Evolutionary conservation across 2,797 vertebrate genomes (phyloP), one percentile per base, ranked within the genome.

Genomic region (Atherinosoma microstoma): DNA sequence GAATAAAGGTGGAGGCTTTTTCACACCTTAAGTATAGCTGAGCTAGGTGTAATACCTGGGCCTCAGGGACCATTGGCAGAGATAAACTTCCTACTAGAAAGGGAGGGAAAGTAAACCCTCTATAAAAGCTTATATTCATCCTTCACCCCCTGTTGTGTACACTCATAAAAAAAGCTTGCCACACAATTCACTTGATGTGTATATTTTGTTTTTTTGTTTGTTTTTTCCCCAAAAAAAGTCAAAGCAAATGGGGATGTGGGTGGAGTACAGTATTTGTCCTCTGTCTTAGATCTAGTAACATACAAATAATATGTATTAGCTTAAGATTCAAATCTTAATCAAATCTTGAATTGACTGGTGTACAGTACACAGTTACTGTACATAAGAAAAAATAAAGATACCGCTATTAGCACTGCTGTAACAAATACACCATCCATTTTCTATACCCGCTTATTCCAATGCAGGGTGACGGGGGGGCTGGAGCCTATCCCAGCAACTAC

Each of bases 101-200:
- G 20, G 51, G 4, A 29, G 38, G 22, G 56, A 9, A 47, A 34
- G 54, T 4, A 13, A 22, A 56, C 8, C 27, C 69, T 84, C 82
- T 78, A 67, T 59, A 73, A 87, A 64, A 61, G 73, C 60, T 36
- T 58, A 36, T 58, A 76, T 72, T 76, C 76, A 64, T 81, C 82
- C 73, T 63, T 62, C 22, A 56, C n/a, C 36, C 36, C 47, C 76
- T 66, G 54, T 35, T 71, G 69, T 74, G 84, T n/a, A 58, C 72
- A 62, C 53, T 82, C 75, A 68, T 76, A 71, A 82, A 71, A 71
- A 77, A 84, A 65, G 67, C 87, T 87, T 82, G 78, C 77, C 81
- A 85, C 78, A 85, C 87, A 82, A 84, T 88, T 84, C 85, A 76
- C 78, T 86, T 84, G 70, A 84, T 85, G 82, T 79, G 66, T 82